Conservation (phyloP, 2,797 vertebrate genomes). For the Enteromius unitaeniatus region DNA sequence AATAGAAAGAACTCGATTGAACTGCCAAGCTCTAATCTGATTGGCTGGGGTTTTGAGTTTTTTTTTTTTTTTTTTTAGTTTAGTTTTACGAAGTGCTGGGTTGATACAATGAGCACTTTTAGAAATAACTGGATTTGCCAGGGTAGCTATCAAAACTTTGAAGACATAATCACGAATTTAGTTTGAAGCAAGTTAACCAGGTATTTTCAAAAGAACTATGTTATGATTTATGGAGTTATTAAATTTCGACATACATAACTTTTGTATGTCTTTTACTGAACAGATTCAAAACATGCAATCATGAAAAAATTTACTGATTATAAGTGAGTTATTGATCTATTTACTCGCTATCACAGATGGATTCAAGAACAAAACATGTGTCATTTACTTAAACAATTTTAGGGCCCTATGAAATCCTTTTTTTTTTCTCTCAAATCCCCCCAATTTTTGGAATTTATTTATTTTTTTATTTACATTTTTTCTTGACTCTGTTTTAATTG, state of each 20-base stretch:
- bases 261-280: neutral
- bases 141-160: neutral
- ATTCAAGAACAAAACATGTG: neutral
- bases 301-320: neutral
- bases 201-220: neutral
- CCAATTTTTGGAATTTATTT: no score
- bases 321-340: neutral
- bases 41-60: neutral
- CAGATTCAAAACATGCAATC: neutral
- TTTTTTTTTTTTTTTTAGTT: neutral
- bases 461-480: neutral
- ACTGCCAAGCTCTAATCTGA: slow-evolving; percentile 24
- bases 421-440: neutral
- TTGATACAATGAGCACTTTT: neutral
- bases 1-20: neutral
- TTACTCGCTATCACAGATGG: neutral
- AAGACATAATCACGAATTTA: neutral
- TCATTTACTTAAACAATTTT: neutral
- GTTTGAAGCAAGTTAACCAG: neutral
- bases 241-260: neutral
- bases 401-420: neutral
- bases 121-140: neutral
- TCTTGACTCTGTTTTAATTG: no score
- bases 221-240: neutral
- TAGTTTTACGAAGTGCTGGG: neutral